Evolutionary conservation across 2,888 invertebrate species (phyloP).

Genomic region (Cantharis flavilabris): DNA sequence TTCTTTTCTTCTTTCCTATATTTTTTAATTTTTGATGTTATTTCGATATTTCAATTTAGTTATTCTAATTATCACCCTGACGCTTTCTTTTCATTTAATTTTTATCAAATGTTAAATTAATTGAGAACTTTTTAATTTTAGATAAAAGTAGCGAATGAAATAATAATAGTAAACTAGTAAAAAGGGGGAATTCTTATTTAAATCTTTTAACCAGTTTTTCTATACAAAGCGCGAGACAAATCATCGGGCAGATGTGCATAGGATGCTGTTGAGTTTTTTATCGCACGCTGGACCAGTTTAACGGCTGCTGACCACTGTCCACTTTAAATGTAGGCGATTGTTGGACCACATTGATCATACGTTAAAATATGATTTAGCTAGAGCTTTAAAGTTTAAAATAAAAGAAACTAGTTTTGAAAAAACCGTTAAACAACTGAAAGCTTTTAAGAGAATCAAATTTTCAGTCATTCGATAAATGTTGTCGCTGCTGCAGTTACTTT

Average conservation of each 20-base stretch:
- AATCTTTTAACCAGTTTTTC: slow-evolving; percentile 43
- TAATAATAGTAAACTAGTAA: background rate
- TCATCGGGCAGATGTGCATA: slow-evolving; percentile 47
- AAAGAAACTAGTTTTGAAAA: slow-evolving; percentile 40
- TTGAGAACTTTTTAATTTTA: background rate
- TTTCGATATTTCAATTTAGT: no score
- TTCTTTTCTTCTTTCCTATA: no score
- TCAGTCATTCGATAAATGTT: background rate
- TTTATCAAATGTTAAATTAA: no score
- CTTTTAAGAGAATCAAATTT: background rate
- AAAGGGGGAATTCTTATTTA: background rate
- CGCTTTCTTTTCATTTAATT: no score
- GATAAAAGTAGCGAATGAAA: background rate
- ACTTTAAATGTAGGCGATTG: slow-evolving; percentile 23
- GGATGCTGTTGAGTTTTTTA: slow-evolving; percentile 46
- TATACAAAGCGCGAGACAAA: slow-evolving; percentile 39
- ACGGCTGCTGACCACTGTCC: slow-evolving; percentile 50
- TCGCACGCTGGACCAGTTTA: slow-evolving; percentile 49
- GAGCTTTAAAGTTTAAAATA: slow-evolving; percentile 20
- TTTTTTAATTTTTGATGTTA: no score
- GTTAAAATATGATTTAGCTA: background rate
- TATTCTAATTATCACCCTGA: no score
- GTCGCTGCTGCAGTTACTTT: background rate
- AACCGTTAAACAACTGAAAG: slow-evolving; percentile 34
- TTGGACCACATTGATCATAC: background rate